Base-by-base conservation (phyloP, 2,113 vertebrate species). In the Globicephala melas region DNA sequence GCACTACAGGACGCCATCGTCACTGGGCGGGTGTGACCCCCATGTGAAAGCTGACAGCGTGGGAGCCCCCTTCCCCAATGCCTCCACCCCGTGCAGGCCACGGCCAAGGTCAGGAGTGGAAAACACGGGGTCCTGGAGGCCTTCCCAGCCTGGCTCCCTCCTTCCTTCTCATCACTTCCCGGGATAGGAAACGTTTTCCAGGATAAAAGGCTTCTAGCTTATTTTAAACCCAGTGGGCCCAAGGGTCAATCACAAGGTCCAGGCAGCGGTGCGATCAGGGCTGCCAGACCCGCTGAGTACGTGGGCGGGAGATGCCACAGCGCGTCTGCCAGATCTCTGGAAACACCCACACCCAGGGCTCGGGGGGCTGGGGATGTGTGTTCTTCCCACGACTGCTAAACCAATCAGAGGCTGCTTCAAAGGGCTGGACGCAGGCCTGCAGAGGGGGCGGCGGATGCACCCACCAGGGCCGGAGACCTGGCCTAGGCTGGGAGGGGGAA, bases 191-290 rank as follows among this genome's bases (percentile, higher is more conserved):
- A 62, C 1, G 12, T 60, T 74, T 50, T 50, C 83, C 50, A 70
- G 36, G 65, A n/a, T 44, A 25, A 80, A 36, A 47, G 55, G 26
- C 31, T 17, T 53, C 50, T 6, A 20, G 7, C 36, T 86, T 21
- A 65, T 58, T 33, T 67, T 76, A 85, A 18, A 68, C 50, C 53
- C 79, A 44, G 26, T 17, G 15, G 17, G 62, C 65, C 20, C 20
- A 4, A 36, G 11, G 73, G 2, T 2, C 9, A 1, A 5, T 36
- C 53, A 50, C 23, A 15, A 36, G 62, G 70, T 18, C 73, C 63
- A 25, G 63, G n/a, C 25, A 20, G 60, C 70, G 0, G 3, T 3
- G 26, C 14, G 1, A 21, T 33, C 0, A 8, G 2, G 8, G 8
- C 77, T 36, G 13, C 10, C 47, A 81, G 81, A 15, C 2, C 4